These are phyloP conservation scores for Adelges cooleyi DNA, from an alignment of 1,140 invertebrate genomes.

Conservation along the genomic window DNA sequence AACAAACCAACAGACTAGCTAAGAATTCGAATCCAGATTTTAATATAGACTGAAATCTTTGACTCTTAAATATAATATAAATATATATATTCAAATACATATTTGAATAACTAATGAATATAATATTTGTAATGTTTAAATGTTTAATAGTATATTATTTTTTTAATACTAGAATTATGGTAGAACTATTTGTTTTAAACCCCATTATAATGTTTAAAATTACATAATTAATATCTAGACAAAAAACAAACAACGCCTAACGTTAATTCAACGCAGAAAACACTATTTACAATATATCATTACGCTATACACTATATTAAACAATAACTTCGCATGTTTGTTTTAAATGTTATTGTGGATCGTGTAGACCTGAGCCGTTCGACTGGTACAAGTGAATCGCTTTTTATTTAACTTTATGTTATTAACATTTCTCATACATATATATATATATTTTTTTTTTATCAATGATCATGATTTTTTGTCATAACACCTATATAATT, in stretches of 20 bases:
- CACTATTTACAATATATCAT: background rate
- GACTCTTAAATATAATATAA: background rate
- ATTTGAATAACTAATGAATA: slow-evolving; percentile 6
- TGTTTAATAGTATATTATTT: background rate
- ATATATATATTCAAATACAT: no score
- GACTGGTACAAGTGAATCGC: slow-evolving; percentile 14
- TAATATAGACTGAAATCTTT: slow-evolving; percentile 14
- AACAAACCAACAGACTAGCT: slow-evolving; percentile 1
- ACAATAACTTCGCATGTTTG: slow-evolving; percentile 23
- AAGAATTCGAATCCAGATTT: slow-evolving; percentile 9
- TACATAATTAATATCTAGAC: background rate
- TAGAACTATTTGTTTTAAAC: background rate
- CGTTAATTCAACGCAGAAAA: background rate
- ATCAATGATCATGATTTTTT: background rate
- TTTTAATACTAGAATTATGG: background rate
- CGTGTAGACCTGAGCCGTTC: slow-evolving; percentile 15
- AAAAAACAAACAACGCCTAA: background rate
- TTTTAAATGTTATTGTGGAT: slow-evolving; percentile 25
- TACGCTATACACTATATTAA: background rate
- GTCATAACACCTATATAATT: slow-evolving; percentile 15
- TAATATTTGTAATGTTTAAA: background rate
- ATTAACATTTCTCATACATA: background rate
- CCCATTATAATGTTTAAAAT: slow-evolving; percentile 9
- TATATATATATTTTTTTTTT: background rate
- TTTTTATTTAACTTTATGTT: background rate